A percentile compares a stretch with the other conserved stretches of the same genome.
phyloP scores from a whole-genome alignment of 2,888 invertebrate species.

The Diarsia rubi region DNA sequence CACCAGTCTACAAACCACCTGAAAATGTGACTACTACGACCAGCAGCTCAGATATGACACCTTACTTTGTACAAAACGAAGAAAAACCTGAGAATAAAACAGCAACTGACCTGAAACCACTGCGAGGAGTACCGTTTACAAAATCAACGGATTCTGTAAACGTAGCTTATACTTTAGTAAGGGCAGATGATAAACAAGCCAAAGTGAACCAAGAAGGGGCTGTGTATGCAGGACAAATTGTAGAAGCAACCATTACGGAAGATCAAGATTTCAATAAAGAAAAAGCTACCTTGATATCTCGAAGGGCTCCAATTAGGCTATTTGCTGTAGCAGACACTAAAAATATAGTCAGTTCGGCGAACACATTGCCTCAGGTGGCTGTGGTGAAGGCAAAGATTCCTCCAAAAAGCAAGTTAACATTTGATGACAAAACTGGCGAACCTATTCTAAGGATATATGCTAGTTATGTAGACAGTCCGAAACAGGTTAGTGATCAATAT shows the following conservation, averaged over 20 bases:
- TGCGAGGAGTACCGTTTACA: conserved; percentile 81
- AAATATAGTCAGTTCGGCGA: conserved; percentile 66
- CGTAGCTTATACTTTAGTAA: conserved; percentile 83
- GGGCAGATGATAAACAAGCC: conserved; percentile 79
- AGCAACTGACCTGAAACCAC: conserved; percentile 77
- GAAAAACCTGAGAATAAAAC: conserved; percentile 75
- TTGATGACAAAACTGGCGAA: conserved; percentile 86
- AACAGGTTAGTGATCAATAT: conserved; percentile 75
- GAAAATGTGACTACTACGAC: conserved; percentile 70
- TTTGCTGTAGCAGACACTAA: conserved; percentile 79
- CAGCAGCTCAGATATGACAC: conserved; percentile 74
- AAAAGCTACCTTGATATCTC: conserved; percentile 78
- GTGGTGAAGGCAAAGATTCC: conserved; percentile 85
- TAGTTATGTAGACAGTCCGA: conserved; percentile 82
- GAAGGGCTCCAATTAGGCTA: conserved; percentile 81
- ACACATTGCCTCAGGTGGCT: conserved; percentile 73
- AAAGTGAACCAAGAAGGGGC: conserved; percentile 80
- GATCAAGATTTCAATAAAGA: conserved; percentile 85
- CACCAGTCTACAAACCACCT: conserved; percentile 82
- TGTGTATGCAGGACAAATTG: conserved; percentile 85
- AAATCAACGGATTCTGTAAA: conserved; percentile 83
- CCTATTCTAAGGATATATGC: conserved; percentile 91
- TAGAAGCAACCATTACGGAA: conserved; percentile 85
- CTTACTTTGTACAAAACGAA: conserved; percentile 76
- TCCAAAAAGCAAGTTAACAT: conserved; percentile 85